Percentiles rank a stretch among this genome's conserved stretches.
These are phyloP conservation scores for Bibio marci DNA, from an alignment of 2,888 invertebrate species.

Conservation along the genomic window DNA sequence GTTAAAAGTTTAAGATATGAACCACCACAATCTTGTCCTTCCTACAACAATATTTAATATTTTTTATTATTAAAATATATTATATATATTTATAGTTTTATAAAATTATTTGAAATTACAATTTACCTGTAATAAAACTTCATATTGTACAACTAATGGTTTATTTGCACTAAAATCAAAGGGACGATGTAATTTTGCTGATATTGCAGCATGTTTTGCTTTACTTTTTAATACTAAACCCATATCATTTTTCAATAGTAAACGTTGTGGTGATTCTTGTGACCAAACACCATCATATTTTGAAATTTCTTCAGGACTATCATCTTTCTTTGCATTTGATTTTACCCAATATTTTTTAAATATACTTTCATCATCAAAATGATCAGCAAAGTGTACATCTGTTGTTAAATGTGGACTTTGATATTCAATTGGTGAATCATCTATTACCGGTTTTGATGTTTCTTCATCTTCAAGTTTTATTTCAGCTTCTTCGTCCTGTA, in stretches of 20 bases:
- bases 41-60: constrained; percentile 32
- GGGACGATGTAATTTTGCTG: constrained; percentile 20
- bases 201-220: constrained; percentile 92
- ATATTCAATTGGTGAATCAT: constrained; percentile 34
- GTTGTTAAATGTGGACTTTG: constrained; percentile 39
- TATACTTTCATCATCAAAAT: constrained; percentile 60
- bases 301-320: constrained; percentile 70
- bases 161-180: constrained; percentile 72
- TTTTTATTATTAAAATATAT: constrained; percentile 3
- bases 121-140: constrained; percentile 61
- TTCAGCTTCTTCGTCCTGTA: too few relatives aligned
- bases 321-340: constrained; percentile 84
- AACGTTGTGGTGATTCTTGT: constrained; percentile 58
- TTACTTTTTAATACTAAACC: constrained; percentile 84
- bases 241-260: constrained; percentile 64
- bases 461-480: too few relatives aligned
- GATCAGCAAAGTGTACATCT: constrained; percentile 51
- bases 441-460: too few relatives aligned
- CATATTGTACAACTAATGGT: constrained; percentile 83
- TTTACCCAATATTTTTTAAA: constrained; percentile 70
- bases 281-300: constrained; percentile 84
- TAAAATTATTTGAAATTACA: neutral
- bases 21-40: constrained; percentile 97
- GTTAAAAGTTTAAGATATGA: constrained; percentile 91
- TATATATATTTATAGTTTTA: constrained; percentile 2